phyloP scores from a whole-genome alignment of 2,888 invertebrate species.

The Drosophila algonquin region DNA sequence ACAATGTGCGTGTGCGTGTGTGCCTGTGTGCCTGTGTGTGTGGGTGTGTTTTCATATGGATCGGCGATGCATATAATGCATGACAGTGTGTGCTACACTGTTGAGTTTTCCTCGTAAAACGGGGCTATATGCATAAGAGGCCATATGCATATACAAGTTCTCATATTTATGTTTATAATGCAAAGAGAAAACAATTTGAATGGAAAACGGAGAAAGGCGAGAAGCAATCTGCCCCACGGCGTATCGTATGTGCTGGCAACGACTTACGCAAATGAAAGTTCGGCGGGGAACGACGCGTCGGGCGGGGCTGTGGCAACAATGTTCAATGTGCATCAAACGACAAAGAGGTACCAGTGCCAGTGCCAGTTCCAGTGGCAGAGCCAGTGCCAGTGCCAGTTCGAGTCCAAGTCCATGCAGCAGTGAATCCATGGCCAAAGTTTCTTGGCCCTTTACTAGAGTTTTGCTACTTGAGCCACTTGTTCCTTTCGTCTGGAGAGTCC shows the following conservation, averaged over 20 bases:
- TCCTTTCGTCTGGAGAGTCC: conserved; percentile 53
- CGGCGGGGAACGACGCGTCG: background rate
- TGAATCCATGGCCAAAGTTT: conserved; percentile 29
- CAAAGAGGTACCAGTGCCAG: conserved; percentile 11
- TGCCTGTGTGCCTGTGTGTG: too few relatives aligned
- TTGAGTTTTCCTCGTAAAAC: conserved; percentile 33
- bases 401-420: conserved; percentile 57
- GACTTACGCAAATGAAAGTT: conserved; percentile 67
- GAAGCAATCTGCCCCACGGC: conserved; percentile 59
- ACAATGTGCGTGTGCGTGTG: conserved; percentile 22
- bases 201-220: conserved; percentile 57
- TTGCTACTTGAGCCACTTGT: conserved; percentile 66
- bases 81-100: conserved; percentile 7
- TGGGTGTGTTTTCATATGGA: too few relatives aligned
- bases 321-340: conserved; percentile 19
- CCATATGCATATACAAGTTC: conserved; percentile 12
- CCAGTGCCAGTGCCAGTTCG: conserved; percentile 42
- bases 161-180: conserved; percentile 57
- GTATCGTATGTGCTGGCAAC: conserved; percentile 56
- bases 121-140: conserved; percentile 4
- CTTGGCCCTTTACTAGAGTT: conserved; percentile 57
- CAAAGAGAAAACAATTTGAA: conserved; percentile 68
- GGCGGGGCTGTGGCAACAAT: conserved; percentile 34
- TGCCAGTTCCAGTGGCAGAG: conserved; percentile 37
- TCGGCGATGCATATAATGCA: too few relatives aligned